Evolutionary conservation across 2,888 invertebrate species (phyloP), one percentile per base, ranked within the genome.

Genomic region (Campoletis raptor): DNA sequence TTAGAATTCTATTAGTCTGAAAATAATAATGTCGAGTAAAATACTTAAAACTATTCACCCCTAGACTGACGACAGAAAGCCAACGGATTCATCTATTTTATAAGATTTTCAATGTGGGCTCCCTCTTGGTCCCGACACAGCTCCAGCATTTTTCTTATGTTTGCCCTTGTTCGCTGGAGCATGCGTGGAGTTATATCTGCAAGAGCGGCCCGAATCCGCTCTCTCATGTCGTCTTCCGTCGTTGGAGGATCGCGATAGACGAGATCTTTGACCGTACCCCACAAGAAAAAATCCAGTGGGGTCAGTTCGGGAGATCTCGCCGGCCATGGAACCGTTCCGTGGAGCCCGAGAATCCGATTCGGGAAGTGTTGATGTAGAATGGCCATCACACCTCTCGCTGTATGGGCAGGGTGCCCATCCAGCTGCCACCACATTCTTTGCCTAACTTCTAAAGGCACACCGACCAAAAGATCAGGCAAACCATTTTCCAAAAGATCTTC

Each of bases 361-460:
- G n/a, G n/a, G n/a, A n/a, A n/a, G n/a, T n/a, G n/a, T n/a, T n/a
- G n/a, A n/a, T n/a, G n/a, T n/a, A n/a, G n/a, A n/a, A n/a, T n/a
- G n/a, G n/a, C n/a, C n/a, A 37, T 37, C 37, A 37, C 37, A 6
- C 6, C 37, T 37, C 37, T 37, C 24, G 57, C 57, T 57, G 57
- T 57, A 30, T 86, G 81, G 61, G 79, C 70, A 30, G 83, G 74
- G 61, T 67, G 67, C 54, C 79, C 72, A 77, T 86, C 83, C 24
- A 81, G 83, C 64, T 81, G 78, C 40, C 66, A 78, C 81, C 78
- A 81, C 81, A 81, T 78, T 40, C 45, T 24, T 9, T 78, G 45
- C 12, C 81, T 66, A 18, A 78, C n/a, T 12, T 57, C 42, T 18
- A 21, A 12, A 40, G 78, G 78, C 8, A 83, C 64, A 4, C 37